Percentiles rank a stretch among this genome's conserved stretches.
Evolutionary conservation across 2,888 invertebrate species (phyloP).

Genomic region (Cheilosia variabilis): DNA sequence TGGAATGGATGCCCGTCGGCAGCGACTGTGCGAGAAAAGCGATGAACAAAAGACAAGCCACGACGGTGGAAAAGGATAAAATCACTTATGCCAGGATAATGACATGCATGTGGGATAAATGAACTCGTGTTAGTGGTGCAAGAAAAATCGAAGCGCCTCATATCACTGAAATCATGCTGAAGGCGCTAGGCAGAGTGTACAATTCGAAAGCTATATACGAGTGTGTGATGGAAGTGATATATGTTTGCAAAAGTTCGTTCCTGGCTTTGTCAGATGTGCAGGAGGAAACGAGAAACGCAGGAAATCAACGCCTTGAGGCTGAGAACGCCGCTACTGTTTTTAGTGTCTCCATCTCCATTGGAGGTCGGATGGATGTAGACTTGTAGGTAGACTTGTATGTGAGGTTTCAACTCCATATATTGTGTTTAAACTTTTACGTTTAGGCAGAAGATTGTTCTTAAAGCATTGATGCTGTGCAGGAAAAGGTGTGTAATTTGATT

Average conservation of each 20-base stretch:
- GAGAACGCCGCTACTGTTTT: conserved; percentile 6
- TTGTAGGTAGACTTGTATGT: too few species aligned
- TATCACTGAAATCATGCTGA: conserved; percentile 45
- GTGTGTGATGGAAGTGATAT: conserved; percentile 4
- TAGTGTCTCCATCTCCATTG: neutral
- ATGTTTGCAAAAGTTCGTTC: conserved; percentile 20
- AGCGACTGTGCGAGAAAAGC: neutral
- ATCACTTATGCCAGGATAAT: conserved; percentile 67
- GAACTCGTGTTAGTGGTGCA: conserved; percentile 39
- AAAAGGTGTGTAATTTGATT: too few species aligned
- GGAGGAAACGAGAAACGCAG: conserved; percentile 61
- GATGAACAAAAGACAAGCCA: conserved; percentile 37
- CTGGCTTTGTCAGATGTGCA: conserved; percentile 47
- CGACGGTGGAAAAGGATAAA: conserved; percentile 37
- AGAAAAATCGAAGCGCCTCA: conserved; percentile 59
- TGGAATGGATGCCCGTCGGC: conserved; percentile 55
- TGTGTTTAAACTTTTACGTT: too few species aligned
- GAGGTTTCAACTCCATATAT: too few species aligned
- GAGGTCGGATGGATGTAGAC: too few species aligned
- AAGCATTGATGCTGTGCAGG: too few species aligned
- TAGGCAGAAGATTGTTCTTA: too few species aligned
- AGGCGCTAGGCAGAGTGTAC: conserved; percentile 26
- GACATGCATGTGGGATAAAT: conserved; percentile 67
- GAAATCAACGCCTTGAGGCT: conserved; percentile 62
- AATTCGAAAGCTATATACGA: neutral